Evolutionary conservation across 2,888 invertebrate genomes (phyloP).

Genomic region (Sabatieria punctata): DNA sequence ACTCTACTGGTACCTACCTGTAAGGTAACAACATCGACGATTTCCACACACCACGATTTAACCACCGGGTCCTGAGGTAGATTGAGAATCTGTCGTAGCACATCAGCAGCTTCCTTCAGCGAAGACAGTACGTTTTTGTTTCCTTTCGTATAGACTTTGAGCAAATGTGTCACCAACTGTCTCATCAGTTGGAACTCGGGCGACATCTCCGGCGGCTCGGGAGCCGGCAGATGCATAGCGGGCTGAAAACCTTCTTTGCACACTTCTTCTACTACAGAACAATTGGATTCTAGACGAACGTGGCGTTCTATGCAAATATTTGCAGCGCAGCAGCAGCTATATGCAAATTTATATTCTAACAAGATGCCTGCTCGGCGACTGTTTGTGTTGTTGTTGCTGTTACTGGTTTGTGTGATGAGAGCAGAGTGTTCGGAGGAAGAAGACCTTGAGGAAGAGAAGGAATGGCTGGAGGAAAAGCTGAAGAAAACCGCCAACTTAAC

Average conservation of each 20-base stretch:
- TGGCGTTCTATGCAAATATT: no score
- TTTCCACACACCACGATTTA: constrained; percentile 22
- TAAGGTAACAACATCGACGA: constrained; percentile 21
- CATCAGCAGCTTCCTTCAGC: constrained; percentile 15
- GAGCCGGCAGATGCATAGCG: neutral
- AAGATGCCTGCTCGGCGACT: no score
- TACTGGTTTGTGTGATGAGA: no score
- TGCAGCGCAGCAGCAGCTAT: neutral
- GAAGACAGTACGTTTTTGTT: neutral
- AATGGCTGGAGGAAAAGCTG: no score
- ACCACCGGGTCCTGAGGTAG: constrained; percentile 24
- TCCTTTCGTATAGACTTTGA: neutral
- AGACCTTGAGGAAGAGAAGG: no score
- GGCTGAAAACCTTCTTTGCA: neutral
- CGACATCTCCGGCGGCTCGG: neutral
- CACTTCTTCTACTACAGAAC: neutral
- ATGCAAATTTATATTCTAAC: no score
- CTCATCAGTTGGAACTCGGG: constrained; percentile 1
- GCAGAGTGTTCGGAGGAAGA: no score
- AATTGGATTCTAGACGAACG: no score
- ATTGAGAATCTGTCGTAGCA: constrained; percentile 25
- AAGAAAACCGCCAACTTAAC: no score
- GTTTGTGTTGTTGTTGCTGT: no score
- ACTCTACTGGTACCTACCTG: constrained; percentile 16
- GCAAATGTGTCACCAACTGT: neutral